Percentiles rank a stretch among this genome's conserved stretches.
These are phyloP conservation scores for Trinectes maculatus DNA, from an alignment of 2,113 vertebrate genomes.

Conservation along the genomic window DNA sequence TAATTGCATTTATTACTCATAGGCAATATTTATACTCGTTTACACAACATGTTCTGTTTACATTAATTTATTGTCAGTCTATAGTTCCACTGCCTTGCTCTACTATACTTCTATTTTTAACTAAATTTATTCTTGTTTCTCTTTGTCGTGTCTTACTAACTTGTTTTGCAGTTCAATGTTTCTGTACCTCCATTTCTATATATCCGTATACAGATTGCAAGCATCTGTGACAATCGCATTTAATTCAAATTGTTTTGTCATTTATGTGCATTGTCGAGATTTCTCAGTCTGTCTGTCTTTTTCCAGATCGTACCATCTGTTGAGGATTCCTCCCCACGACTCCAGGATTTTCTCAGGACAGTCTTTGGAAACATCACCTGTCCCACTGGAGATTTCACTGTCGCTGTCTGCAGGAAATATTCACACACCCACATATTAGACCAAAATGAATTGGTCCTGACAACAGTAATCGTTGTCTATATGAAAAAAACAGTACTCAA, in stretches of 20 bases:
- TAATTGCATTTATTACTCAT: not conserved
- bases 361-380: conserved; percentile 97
- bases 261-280: not conserved
- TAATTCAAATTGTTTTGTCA: not conserved
- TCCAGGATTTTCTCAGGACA: conserved; percentile 98
- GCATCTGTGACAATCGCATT: not conserved
- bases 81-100: not conserved
- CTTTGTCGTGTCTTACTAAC: not conserved
- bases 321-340: conserved; percentile 95
- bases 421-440: conserved; percentile 14
- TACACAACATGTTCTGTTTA: no score
- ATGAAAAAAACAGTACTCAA: not conserved
- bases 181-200: not conserved
- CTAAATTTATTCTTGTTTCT: not conserved
- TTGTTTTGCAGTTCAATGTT: not conserved
- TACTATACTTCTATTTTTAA: no score
- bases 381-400: conserved; percentile 96
- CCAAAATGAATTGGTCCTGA: not conserved
- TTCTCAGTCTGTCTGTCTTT: not conserved
- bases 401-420: conserved; percentile 88
- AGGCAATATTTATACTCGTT: not conserved
- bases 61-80: no score
- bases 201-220: not conserved
- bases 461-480: not conserved
- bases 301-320: conserved; percentile 86